These are phyloP conservation scores for Brachionus calyciflorus DNA, from an alignment of 1,140 invertebrate species.

Conservation along the genomic window DNA sequence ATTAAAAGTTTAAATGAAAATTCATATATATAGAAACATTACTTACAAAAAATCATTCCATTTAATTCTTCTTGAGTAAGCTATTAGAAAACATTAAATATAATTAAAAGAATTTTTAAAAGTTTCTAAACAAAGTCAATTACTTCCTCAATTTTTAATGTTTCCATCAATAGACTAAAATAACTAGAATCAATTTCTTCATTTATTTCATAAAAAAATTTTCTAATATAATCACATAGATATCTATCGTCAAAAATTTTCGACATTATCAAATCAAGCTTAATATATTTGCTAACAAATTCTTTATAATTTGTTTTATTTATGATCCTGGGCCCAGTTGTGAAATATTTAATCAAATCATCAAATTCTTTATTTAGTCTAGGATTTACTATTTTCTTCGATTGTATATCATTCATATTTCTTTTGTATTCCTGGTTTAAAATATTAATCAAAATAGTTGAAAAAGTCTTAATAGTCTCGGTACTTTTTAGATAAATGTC, in stretches of 20 bases:
- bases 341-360: not conserved
- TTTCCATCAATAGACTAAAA: not conserved
- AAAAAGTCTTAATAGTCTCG: not conserved
- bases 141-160: not conserved
- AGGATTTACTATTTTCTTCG: not conserved
- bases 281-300: not conserved
- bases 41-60: constrained; percentile 1
- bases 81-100: not conserved
- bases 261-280: not conserved
- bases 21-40: too few relatives aligned
- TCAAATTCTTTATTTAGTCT: not conserved
- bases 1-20: too few relatives aligned
- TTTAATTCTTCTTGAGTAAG: not conserved
- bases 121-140: too few relatives aligned
- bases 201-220: constrained; percentile 3
- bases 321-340: not conserved
- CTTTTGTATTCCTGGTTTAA: not conserved
- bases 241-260: not conserved
- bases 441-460: constrained; percentile 11
- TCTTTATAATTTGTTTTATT: constrained; percentile 23
- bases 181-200: not conserved
- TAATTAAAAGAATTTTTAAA: too few relatives aligned
- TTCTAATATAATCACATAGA: not conserved
- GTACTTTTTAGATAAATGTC: too few relatives aligned
- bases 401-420: not conserved